Evolutionary conservation across 2,797 vertebrate genomes (phyloP).

Genomic region (Coregonus sp.): DNA sequence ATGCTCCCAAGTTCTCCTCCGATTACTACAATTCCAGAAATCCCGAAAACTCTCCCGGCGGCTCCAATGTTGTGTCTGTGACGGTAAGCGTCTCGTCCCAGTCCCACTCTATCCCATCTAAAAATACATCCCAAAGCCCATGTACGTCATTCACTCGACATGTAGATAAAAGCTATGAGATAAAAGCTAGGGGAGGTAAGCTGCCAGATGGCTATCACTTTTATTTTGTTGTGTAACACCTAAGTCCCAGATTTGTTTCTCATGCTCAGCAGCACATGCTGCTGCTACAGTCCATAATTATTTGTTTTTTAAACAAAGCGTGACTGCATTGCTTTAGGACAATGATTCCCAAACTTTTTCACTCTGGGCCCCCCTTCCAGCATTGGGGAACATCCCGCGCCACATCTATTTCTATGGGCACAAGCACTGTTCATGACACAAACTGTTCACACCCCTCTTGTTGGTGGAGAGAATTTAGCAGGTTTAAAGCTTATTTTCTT

Average conservation of each 20-base stretch:
- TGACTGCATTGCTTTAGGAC: background rate
- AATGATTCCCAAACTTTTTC: no score
- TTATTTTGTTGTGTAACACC: constrained; percentile 78
- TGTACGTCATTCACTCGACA: constrained; percentile 42
- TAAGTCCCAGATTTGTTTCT: constrained; percentile 63
- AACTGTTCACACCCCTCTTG: no score
- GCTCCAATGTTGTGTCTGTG: constrained; percentile 90
- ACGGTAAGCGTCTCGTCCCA: constrained; percentile 77
- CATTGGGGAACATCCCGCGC: no score
- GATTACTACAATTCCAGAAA: no score
- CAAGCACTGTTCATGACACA: no score
- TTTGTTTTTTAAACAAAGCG: background rate
- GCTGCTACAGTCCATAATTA: background rate
- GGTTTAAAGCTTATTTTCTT: no score
- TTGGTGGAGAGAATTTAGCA: no score
- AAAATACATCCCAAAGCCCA: constrained; percentile 28
- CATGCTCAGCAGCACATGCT: background rate
- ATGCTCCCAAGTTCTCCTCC: no score
- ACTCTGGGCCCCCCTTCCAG: no score
- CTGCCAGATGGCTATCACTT: constrained; percentile 80
- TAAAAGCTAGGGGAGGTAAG: constrained; percentile 73
- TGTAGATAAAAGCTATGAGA: constrained; percentile 64
- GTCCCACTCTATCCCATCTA: background rate
- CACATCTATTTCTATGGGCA: no score
- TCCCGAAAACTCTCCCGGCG: constrained; percentile 68